Base-by-base conservation (phyloP, 2,888 invertebrate species). In the Uloborus plumipes region DNA sequence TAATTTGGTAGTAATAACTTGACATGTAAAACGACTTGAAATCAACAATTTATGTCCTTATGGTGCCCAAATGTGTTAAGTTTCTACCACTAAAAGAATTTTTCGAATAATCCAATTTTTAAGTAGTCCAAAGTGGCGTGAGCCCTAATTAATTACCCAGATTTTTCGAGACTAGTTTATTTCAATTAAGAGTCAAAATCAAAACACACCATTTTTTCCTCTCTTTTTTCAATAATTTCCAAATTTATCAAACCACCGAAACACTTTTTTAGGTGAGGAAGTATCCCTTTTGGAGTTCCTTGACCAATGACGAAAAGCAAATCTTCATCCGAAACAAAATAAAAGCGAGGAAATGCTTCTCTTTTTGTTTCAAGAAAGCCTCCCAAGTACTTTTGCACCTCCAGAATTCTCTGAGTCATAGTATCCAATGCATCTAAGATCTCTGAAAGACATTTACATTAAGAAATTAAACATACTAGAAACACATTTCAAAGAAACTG, bases 281-380 rank as follows among this genome's bases (percentile, higher is more conserved):
- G 96, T 77, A 97, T 93, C 62, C 93, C 90, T 87, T 94, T 94
- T 0, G 96, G 96, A 86, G 92, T 93, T 87, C 93, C 94, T 88
- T 96, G 95, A 0, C 95, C 96, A 80, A 96, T 91, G 86, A 96
- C 95, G 89, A 96, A 94, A 70, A 95, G 89, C 86, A 95, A 90
- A 88, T 95, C 94, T 87, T 94, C 94, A 88, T 94, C 94, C n/a
- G 94, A 94, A 85, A 94, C 92, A 88, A 94, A 94, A 88, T 94
- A 94, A 88, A 94, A 94, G 76, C 94, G 90, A 16, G 96, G 96
- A 89, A 97, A 97, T 61, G 94, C 88, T 88, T 94, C 93, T n/a
- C 96, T 91, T 88, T 97, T 97, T 0, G 94, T 93, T 90, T 97
- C 96, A 84, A 97, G 90, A 89, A 96, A 97, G 88, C 93, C 92